Evolutionary conservation across 1,140 invertebrate species (phyloP).

Genomic region (Gyrodactylus salaris): DNA sequence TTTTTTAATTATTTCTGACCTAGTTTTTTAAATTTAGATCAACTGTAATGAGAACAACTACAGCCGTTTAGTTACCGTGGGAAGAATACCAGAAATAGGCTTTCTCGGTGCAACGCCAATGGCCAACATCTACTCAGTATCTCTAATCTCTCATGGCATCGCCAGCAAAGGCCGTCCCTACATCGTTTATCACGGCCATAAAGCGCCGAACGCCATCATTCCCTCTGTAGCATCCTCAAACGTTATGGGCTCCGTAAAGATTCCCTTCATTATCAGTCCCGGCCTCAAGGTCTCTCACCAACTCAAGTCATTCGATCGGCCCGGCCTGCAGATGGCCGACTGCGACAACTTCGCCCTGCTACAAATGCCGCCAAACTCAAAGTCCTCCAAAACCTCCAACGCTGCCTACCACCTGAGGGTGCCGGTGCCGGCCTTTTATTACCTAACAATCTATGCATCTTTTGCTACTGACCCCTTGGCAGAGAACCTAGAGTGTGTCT

Average conservation of each 20-base stretch:
- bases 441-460: constrained; percentile 16
- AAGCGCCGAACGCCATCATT: background rate
- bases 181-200: background rate
- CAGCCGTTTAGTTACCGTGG: constrained; percentile 1
- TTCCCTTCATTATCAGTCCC: background rate
- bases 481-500: constrained; percentile 15
- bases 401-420: constrained; percentile 15
- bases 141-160: constrained; percentile 12
- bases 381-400: background rate
- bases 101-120: constrained; percentile 8
- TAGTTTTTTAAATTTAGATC: background rate
- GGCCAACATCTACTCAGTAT: constrained; percentile 4
- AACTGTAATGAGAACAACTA: constrained; percentile 5
- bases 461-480: constrained; percentile 11
- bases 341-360: constrained; percentile 17
- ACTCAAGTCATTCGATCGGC: constrained; percentile 15
- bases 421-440: constrained; percentile 17
- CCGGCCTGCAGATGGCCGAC: constrained; percentile 14
- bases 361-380: constrained; percentile 13
- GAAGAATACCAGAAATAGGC: constrained; percentile 6
- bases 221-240: background rate
- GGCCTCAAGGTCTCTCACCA: constrained; percentile 12
- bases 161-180: background rate
- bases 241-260: background rate
- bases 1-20: background rate